Percentiles rank a stretch among this genome's conserved stretches.
Evolutionary conservation across 1,140 invertebrate genomes (phyloP).

Genomic region (Drosophila sp.): DNA sequence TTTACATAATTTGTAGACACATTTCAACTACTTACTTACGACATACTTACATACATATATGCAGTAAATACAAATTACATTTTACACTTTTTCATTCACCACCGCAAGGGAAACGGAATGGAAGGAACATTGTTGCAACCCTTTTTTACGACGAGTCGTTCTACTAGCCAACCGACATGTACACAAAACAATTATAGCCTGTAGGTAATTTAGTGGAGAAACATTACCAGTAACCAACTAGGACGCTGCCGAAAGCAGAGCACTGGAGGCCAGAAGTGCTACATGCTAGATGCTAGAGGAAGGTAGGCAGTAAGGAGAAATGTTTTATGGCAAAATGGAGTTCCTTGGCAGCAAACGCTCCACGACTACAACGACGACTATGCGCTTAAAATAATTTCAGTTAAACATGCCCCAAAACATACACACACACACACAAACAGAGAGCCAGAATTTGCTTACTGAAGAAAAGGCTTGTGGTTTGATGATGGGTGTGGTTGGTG

Average conservation of each 20-base stretch:
- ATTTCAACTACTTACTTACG: background rate
- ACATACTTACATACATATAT: background rate
- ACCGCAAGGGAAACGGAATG: conserved; percentile 7
- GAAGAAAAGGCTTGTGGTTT: conserved; percentile 8
- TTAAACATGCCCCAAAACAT: conserved; percentile 50
- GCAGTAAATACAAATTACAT: conserved; percentile 18
- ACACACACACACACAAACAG: conserved; percentile 20
- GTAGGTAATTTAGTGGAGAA: conserved; percentile 62
- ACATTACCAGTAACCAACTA: conserved; percentile 36
- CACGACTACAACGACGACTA: background rate
- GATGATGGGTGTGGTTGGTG: background rate
- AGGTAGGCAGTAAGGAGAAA: conserved; percentile 21
- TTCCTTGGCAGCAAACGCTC: conserved; percentile 16
- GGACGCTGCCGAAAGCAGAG: conserved; percentile 12
- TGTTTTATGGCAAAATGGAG: conserved; percentile 48
- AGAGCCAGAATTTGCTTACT: conserved; percentile 45
- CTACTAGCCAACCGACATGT: conserved; percentile 29
- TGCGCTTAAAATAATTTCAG: conserved; percentile 62
- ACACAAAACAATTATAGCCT: conserved; percentile 65
- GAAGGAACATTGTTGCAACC: conserved; percentile 13
- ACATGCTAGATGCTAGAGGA: background rate
- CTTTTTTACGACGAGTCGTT: conserved; percentile 13
- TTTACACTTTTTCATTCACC: conserved; percentile 21
- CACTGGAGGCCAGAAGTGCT: conserved; percentile 3
- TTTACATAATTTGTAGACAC: background rate